A percentile compares a stretch with the other conserved stretches of the same genome.
Evolutionary conservation across 1,140 invertebrate species (phyloP).

Genomic region (Drosophila elegans): DNA sequence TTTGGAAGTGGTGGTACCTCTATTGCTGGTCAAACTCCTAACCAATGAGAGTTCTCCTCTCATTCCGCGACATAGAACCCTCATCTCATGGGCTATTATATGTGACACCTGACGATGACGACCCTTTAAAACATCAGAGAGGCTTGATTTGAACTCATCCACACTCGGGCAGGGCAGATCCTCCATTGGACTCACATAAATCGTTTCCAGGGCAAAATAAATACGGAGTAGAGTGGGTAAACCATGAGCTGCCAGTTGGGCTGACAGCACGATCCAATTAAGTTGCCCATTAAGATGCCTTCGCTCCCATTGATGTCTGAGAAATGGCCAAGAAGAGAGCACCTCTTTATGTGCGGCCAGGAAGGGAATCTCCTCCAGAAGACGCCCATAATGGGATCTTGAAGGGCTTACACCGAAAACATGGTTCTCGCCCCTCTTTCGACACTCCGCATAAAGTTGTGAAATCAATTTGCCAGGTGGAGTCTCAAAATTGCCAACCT

Average conservation of each 20-base stretch:
- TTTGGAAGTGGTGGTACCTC: neutral
- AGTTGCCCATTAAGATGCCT: conserved; percentile 37
- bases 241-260: conserved; percentile 69
- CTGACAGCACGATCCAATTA: conserved; percentile 66
- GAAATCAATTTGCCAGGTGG: conserved; percentile 48
- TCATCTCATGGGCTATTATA: conserved; percentile 64
- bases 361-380: conserved; percentile 61
- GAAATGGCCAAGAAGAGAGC: conserved; percentile 60
- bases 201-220: conserved; percentile 69
- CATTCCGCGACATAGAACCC: conserved; percentile 62
- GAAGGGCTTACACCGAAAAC: neutral
- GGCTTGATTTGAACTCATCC: conserved; percentile 29
- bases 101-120: conserved; percentile 54
- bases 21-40: conserved; percentile 15
- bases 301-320: conserved; percentile 63
- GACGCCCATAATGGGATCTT: conserved; percentile 29
- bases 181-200: conserved; percentile 63
- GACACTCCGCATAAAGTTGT: conserved; percentile 62
- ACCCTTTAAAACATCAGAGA: conserved; percentile 18
- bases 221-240: conserved; percentile 65
- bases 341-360: conserved; percentile 29
- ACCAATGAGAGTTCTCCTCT: conserved; percentile 56
- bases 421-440: conserved; percentile 6
- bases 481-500: conserved; percentile 57
- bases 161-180: conserved; percentile 52